These are phyloP conservation scores for Podotricha telesiphe DNA, from an alignment of 2,888 invertebrate species.

Conservation along the genomic window DNA sequence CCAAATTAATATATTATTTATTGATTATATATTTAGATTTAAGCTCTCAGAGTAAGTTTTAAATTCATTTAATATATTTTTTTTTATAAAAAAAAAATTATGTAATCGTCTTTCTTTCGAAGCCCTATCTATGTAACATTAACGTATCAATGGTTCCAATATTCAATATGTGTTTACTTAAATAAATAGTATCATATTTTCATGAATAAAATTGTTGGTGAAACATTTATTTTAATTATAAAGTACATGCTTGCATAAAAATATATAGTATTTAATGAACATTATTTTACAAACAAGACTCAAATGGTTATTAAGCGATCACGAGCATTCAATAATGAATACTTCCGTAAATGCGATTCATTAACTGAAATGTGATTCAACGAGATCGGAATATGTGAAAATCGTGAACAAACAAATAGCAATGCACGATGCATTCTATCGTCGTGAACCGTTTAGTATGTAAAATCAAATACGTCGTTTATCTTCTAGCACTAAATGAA, in stretches of 20 bases:
- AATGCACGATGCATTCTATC: slow-evolving; percentile 29
- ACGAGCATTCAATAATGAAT: slow-evolving; percentile 30
- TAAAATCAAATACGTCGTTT: neutral
- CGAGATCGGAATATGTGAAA: slow-evolving; percentile 29
- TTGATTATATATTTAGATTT: too few species aligned
- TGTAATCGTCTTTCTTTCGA: too few species aligned
- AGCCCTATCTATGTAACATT: too few species aligned
- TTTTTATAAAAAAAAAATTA: too few species aligned
- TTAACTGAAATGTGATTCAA: slow-evolving; percentile 34
- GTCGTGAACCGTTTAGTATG: slow-evolving; percentile 5
- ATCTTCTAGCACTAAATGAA: neutral
- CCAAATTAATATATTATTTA: too few species aligned
- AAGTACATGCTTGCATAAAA: neutral
- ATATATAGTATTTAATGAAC: slow-evolving; percentile 5
- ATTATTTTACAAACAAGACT: slow-evolving; percentile 84
- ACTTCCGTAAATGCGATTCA: slow-evolving; percentile 29
- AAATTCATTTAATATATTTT: too few species aligned
- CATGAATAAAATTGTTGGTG: neutral
- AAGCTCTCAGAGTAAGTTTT: too few species aligned
- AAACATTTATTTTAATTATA: slow-evolving; percentile 8
- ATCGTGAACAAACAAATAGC: slow-evolving; percentile 34
- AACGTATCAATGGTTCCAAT: too few species aligned
- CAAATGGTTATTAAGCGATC: neutral
- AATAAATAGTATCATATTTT: neutral
- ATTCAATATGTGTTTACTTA: neutral